Evolutionary conservation across 2,888 invertebrate genomes (phyloP).

Genomic region (Dryobotodes eremita): DNA sequence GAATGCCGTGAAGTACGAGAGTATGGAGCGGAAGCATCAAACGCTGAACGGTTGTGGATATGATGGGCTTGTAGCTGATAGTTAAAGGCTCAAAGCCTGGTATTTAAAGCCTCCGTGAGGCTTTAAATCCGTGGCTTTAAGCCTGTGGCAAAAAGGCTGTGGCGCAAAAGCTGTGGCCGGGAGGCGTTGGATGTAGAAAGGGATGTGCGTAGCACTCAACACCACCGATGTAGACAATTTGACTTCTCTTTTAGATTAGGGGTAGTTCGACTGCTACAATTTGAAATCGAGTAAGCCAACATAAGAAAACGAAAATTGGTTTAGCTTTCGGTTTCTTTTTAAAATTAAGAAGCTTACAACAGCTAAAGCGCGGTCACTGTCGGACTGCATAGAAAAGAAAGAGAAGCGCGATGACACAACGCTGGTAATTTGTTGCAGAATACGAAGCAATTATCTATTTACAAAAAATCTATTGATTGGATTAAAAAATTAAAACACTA

Average conservation of each 20-base stretch:
- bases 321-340: background rate
- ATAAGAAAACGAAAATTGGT: background rate
- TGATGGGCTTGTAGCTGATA: background rate
- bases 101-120: background rate
- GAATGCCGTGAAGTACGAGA: conserved; percentile 81
- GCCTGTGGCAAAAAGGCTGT: background rate
- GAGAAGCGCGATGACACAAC: too few species aligned
- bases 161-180: background rate
- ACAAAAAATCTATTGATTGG: too few species aligned
- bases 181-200: conserved; percentile 82
- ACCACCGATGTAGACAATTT: conserved; percentile 87
- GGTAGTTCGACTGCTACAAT: background rate
- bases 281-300: background rate
- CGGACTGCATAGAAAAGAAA: too few species aligned
- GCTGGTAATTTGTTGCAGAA: too few species aligned
- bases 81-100: background rate
- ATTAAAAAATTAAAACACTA: too few species aligned
- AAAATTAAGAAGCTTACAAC: too few species aligned
- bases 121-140: background rate
- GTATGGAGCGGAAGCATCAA: conserved; percentile 81
- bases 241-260: conserved; percentile 83
- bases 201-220: conserved; percentile 85
- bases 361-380: too few species aligned
- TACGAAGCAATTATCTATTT: too few species aligned
- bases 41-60: conserved; percentile 27